A percentile compares a stretch with the other conserved stretches of the same genome.
Conservation (phyloP, 2,113 vertebrate species). For the Steatornis caripensis region DNA sequence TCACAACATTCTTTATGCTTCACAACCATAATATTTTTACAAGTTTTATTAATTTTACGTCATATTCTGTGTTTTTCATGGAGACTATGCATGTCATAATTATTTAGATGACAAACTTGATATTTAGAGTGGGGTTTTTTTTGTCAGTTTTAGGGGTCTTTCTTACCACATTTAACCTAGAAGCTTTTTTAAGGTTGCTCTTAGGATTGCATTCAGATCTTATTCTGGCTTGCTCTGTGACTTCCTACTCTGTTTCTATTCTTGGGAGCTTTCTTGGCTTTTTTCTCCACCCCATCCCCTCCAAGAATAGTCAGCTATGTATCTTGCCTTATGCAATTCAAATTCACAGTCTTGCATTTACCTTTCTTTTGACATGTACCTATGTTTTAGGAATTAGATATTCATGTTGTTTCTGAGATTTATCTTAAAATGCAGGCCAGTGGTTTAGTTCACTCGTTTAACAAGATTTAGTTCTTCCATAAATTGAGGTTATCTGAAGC, state of each 20-base stretch:
- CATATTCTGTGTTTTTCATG: background rate
- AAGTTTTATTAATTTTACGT: background rate
- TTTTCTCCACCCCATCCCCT: background rate
- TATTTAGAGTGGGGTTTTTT: background rate
- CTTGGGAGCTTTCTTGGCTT: background rate
- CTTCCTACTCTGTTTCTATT: constrained; percentile 19
- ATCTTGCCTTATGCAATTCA: background rate
- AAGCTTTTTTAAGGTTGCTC: background rate
- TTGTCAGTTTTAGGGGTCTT: background rate
- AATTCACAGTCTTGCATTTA: background rate
- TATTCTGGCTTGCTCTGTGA: background rate
- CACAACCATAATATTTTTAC: background rate
- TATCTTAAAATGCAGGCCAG: background rate
- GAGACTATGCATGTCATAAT: background rate
- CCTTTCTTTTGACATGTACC: background rate
- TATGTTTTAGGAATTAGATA: background rate
- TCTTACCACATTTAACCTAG: background rate
- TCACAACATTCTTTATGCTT: background rate
- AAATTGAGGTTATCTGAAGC: background rate
- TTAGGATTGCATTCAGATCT: background rate
- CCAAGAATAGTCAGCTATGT: background rate
- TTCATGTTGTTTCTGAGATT: background rate
- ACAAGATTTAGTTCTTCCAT: background rate
- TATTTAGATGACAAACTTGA: background rate
- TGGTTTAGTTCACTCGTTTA: background rate